phyloP scores from a whole-genome alignment of 2,797 vertebrate species.

The Morelia viridis region DNA sequence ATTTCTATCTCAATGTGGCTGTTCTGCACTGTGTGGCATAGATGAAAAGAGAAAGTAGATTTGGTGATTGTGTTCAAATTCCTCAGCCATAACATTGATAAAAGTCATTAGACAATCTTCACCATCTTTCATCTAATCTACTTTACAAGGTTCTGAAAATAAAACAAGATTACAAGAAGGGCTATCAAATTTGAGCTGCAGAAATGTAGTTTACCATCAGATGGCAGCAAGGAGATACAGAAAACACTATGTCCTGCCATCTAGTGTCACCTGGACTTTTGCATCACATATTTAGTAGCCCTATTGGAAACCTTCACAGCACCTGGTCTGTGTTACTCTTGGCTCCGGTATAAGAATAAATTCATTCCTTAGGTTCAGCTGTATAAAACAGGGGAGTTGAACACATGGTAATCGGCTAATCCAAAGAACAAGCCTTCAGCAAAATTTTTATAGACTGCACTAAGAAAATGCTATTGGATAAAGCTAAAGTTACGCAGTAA shows the following conservation, averaged over 20 bases:
- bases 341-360: constrained; percentile 49
- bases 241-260: background rate
- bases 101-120: background rate
- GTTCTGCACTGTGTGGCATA: background rate
- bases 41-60: background rate
- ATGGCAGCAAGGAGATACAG: background rate
- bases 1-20: background rate
- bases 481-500: constrained; percentile 67
- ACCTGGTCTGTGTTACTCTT: background rate
- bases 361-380: constrained; percentile 56
- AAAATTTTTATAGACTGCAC: constrained; percentile 63
- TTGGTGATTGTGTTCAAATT: background rate
- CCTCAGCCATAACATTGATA: background rate
- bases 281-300: background rate
- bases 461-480: constrained; percentile 58
- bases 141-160: background rate
- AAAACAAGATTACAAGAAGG: background rate
- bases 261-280: background rate
- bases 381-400: constrained; percentile 22
- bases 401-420: constrained; percentile 60
- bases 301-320: background rate
- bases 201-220: background rate
- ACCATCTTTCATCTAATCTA: background rate
- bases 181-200: background rate
- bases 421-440: constrained; percentile 46